Evolutionary conservation across 1,140 invertebrate species (phyloP).

Genomic region (Orchestia grillus): DNA sequence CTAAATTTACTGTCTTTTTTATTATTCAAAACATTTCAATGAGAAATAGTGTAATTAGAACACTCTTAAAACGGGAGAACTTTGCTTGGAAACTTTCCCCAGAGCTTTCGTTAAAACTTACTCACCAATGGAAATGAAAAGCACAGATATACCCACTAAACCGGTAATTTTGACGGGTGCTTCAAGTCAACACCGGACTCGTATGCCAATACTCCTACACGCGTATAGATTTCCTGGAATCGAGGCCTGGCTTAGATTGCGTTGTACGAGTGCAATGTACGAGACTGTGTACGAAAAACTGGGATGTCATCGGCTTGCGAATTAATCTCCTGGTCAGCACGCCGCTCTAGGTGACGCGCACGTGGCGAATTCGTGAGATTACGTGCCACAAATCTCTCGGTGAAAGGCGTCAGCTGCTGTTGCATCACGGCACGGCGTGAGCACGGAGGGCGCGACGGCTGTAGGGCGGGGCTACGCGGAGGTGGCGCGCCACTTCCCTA

Average conservation of each 20-base stretch:
- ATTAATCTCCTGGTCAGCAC: background rate
- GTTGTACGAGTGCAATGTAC: background rate
- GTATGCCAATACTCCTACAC: background rate
- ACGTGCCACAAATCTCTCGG: background rate
- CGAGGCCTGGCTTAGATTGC: background rate
- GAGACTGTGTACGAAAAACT: no score
- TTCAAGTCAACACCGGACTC: background rate
- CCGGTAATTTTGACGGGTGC: background rate
- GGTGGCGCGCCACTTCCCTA: background rate
- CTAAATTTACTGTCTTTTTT: no score
- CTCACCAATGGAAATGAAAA: background rate
- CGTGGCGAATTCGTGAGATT: background rate
- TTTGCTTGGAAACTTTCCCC: no score
- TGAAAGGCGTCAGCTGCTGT: constrained; percentile 5
- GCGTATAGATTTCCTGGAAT: background rate
- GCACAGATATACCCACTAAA: background rate
- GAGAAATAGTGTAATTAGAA: no score
- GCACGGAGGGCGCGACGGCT: background rate
- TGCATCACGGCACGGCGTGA: background rate
- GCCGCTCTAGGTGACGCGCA: background rate
- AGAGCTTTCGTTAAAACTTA: no score
- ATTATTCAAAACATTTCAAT: no score
- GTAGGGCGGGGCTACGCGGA: background rate
- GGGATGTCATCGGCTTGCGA: background rate
- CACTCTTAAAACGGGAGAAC: no score